Evolutionary conservation across 2,888 invertebrate species (phyloP).

Genomic region (Hermaeophaga mercurialis): DNA sequence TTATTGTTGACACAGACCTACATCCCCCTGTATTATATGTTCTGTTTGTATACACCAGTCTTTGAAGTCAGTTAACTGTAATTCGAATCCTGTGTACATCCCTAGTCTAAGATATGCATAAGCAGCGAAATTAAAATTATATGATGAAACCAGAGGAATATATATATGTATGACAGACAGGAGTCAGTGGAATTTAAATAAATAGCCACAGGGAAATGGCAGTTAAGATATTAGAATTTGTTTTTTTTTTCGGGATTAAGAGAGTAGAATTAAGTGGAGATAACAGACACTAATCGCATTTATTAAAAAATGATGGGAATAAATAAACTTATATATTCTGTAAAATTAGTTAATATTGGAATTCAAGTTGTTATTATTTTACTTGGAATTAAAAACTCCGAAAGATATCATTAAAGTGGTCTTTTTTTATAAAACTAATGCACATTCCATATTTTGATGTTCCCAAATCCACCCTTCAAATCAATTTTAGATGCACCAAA

Average conservation of each 20-base stretch:
- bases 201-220: neutral
- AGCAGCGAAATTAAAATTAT: conserved; percentile 35
- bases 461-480: no score
- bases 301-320: no score
- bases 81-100: conserved; percentile 44
- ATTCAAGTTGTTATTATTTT: no score
- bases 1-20: conserved; percentile 55
- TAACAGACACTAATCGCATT: no score
- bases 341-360: no score
- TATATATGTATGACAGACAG: neutral
- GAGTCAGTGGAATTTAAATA: neutral
- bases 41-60: conserved; percentile 47
- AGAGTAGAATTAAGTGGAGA: no score
- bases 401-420: no score
- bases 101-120: conserved; percentile 34
- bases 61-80: conserved; percentile 48
- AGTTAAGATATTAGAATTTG: neutral
- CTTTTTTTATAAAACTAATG: no score
- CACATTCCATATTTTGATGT: no score
- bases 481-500: no score
- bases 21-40: conserved; percentile 49
- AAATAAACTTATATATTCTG: no score
- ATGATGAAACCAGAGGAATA: conserved; percentile 11
- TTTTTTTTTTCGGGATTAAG: conserved; percentile 1
- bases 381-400: no score